Percentiles rank a stretch among this genome's conserved stretches.
Evolutionary conservation across 2,113 vertebrate genomes (phyloP).

Genomic region (Erpornis zantholeuca): DNA sequence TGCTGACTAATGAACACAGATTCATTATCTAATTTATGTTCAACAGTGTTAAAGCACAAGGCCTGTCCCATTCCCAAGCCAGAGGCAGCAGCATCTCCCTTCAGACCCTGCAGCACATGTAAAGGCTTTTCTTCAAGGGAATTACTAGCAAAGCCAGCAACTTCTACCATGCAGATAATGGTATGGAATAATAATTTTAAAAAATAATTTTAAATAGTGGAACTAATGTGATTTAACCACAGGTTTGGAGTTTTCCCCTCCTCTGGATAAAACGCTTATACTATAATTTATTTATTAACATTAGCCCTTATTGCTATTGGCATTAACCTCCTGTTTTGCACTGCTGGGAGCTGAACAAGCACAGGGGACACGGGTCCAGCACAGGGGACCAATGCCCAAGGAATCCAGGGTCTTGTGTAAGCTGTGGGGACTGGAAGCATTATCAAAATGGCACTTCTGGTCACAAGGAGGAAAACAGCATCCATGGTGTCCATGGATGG

Average conservation of each 20-base stretch:
- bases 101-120: neutral
- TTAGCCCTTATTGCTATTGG: neutral
- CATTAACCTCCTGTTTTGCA: neutral
- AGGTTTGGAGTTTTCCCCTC: neutral
- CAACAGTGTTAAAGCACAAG: neutral
- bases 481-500: rapidly evolving
- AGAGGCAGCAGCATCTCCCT: neutral
- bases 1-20: neutral
- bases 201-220: neutral
- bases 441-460: neutral
- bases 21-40: neutral
- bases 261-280: neutral
- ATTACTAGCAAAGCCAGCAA: neutral
- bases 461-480: neutral
- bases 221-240: neutral
- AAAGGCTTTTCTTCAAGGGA: neutral
- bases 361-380: neutral
- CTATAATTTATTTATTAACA: neutral
- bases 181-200: neutral
- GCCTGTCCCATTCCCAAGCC: neutral
- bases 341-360: neutral
- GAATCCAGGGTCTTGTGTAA: neutral
- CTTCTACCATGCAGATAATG: neutral
- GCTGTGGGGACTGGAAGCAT: neutral
- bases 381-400: neutral